Evolutionary conservation across 2,797 vertebrate species (phyloP).

Genomic region (Astyanax mexicanus): DNA sequence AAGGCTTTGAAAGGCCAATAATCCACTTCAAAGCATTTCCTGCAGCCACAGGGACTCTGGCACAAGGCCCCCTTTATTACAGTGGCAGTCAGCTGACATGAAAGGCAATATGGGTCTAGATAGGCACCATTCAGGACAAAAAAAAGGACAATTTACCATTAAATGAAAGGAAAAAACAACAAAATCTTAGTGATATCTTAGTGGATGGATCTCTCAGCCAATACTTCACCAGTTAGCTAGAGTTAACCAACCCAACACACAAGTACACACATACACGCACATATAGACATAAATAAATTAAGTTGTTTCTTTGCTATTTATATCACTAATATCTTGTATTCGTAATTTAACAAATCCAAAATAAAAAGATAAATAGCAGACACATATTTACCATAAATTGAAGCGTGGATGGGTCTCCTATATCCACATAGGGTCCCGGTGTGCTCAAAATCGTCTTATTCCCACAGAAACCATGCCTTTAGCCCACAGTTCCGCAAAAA

Average conservation of each 20-base stretch:
- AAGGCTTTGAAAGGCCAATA: conserved; percentile 75
- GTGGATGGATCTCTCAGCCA: conserved; percentile 2
- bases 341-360: not conserved
- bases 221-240: not conserved
- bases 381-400: conserved; percentile 52
- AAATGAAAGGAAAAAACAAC: no score
- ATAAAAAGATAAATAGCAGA: no score
- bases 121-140: conserved; percentile 36
- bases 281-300: no score
- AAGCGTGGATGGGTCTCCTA: conserved; percentile 26
- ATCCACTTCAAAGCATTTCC: conserved; percentile 83
- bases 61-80: conserved; percentile 68
- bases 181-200: not conserved
- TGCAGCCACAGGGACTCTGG: conserved; percentile 72
- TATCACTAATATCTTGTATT: not conserved
- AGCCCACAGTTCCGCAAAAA: conserved; percentile 17
- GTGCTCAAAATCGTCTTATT: conserved; percentile 36
- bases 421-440: conserved; percentile 27
- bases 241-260: not conserved
- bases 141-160: conserved; percentile 26
- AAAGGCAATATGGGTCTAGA: conserved; percentile 45
- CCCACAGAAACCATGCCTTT: conserved; percentile 42
- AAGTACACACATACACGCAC: no score
- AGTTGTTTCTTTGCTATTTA: not conserved
- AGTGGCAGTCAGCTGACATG: conserved; percentile 50